Conservation (phyloP, 2,113 vertebrate species). For the Genyomyrus donnyi region DNA sequence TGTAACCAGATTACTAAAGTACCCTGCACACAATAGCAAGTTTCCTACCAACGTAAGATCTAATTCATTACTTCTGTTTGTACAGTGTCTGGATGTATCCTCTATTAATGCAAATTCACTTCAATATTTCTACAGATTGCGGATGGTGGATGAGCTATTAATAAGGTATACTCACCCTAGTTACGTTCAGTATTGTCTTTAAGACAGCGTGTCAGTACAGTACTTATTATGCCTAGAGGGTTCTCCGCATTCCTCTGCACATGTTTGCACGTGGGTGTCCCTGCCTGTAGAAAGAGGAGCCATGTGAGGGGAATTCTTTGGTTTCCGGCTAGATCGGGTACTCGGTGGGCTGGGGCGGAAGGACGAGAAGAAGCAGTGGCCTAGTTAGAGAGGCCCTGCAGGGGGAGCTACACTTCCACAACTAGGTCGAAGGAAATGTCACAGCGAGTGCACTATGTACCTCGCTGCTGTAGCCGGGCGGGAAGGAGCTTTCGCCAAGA, state of each 20-base stretch:
- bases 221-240: not conserved
- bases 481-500: not conserved
- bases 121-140: not conserved
- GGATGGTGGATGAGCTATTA: not conserved
- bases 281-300: not conserved
- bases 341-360: not conserved
- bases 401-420: constrained; percentile 18
- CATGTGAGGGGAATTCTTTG: not conserved
- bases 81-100: not conserved
- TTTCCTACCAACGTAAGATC: not conserved
- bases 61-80: not conserved
- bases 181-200: not conserved
- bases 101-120: not conserved
- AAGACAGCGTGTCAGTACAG: not conserved
- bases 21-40: not conserved
- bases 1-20: not conserved
- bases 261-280: not conserved
- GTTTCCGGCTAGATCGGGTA: not conserved
- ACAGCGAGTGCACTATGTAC: not conserved
- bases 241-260: not conserved
- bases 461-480: not conserved
- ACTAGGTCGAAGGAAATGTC: constrained; percentile 29
- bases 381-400: constrained; percentile 22
- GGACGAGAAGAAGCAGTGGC: constrained; percentile 5
- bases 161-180: not conserved